Evolutionary conservation across 2,888 invertebrate genomes (phyloP).

Genomic region (Limenitis camilla): DNA sequence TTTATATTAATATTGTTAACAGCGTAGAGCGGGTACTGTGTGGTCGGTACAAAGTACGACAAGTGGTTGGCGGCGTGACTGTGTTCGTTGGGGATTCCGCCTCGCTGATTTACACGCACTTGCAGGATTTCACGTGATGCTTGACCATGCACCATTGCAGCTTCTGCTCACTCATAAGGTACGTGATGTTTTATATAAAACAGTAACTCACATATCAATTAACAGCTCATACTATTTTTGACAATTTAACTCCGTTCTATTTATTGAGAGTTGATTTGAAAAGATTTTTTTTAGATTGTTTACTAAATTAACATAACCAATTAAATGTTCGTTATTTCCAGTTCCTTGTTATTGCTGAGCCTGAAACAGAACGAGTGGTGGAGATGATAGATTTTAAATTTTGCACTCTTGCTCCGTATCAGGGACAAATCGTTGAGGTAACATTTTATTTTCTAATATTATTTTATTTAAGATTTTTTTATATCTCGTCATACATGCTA

Average conservation of each 20-base stretch:
- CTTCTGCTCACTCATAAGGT: constrained; percentile 57
- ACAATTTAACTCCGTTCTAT: too few relatives aligned
- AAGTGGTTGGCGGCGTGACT: constrained; percentile 51
- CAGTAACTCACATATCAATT: too few relatives aligned
- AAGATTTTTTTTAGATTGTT: too few relatives aligned
- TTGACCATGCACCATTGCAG: constrained; percentile 37
- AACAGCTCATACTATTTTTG: too few relatives aligned
- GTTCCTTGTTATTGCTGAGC: constrained; percentile 53
- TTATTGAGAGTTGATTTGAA: too few relatives aligned
- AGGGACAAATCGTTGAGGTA: constrained; percentile 49
- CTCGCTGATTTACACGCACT: constrained; percentile 43
- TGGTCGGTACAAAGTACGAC: background rate
- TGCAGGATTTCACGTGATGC: constrained; percentile 45
- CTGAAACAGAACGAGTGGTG: constrained; percentile 46
- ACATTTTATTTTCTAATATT: too few relatives aligned
- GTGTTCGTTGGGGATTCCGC: constrained; percentile 60
- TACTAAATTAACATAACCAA: background rate
- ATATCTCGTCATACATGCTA: background rate
- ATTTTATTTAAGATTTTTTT: background rate
- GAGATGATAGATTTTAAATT: constrained; percentile 56
- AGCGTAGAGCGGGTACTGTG: background rate
- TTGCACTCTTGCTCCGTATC: constrained; percentile 42
- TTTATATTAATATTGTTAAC: background rate
- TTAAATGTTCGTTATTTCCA: constrained; percentile 24
- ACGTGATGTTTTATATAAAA: too few relatives aligned